A percentile compares a stretch with the other conserved stretches of the same genome.
Conservation (phyloP, 2,113 vertebrate genomes). For the Vanacampus margaritifer region DNA sequence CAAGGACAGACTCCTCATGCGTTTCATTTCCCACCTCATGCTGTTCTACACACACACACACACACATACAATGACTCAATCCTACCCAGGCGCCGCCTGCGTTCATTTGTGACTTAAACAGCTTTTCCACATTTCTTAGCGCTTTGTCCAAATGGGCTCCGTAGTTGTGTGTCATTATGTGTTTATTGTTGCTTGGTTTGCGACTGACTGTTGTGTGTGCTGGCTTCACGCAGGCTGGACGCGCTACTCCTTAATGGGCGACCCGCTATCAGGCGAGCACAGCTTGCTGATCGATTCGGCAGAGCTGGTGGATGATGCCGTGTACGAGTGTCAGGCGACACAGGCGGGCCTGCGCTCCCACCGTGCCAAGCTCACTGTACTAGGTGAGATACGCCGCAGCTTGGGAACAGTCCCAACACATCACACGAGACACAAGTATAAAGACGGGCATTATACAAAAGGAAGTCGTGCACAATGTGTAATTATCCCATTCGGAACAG, state of each 20-base stretch:
- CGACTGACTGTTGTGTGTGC: constrained; percentile 45
- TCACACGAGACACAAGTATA: constrained; percentile 20
- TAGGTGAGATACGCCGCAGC: constrained; percentile 74
- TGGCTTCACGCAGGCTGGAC: constrained; percentile 79
- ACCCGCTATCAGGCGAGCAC: constrained; percentile 80
- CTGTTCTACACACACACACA: constrained; percentile 20
- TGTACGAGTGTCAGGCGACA: constrained; percentile 88
- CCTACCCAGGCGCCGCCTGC: constrained; percentile 43
- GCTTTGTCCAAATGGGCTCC: constrained; percentile 54
- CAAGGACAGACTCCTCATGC: constrained; percentile 57
- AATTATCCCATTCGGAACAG: constrained; percentile 11
- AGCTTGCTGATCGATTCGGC: constrained; percentile 83
- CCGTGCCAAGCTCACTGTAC: constrained; percentile 80
- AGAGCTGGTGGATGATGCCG: constrained; percentile 83
- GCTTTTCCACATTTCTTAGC: constrained; percentile 39
- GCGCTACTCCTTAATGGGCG: constrained; percentile 84
- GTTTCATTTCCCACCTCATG: constrained; percentile 43
- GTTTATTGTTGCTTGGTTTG: constrained; percentile 50
- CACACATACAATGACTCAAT: constrained; percentile 23
- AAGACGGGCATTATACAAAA: constrained; percentile 5
- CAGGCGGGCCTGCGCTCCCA: constrained; percentile 85
- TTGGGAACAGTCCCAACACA: constrained; percentile 42
- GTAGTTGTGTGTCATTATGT: constrained; percentile 43
- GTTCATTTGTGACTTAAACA: constrained; percentile 51
- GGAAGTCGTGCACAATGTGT: neutral